phyloP scores from a whole-genome alignment of 1,140 invertebrate species.

The Camponotus vicinus region DNA sequence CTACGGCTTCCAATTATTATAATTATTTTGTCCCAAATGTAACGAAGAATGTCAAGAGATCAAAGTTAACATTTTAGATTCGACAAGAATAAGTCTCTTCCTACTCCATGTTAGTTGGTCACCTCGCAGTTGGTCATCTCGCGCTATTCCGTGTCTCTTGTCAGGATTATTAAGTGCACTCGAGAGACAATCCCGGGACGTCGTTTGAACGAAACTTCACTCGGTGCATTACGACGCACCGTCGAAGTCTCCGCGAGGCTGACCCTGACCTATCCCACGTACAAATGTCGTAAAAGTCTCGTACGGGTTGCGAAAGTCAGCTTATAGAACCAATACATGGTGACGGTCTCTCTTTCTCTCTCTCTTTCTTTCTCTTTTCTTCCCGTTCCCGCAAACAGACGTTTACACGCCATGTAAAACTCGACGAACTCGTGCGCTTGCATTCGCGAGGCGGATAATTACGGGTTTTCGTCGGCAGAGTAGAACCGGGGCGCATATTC shows the following conservation, averaged over 20 bases:
- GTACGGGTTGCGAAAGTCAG: constrained; percentile 43
- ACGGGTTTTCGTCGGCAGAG: constrained; percentile 5
- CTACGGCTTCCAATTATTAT: background rate
- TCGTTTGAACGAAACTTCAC: background rate
- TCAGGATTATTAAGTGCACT: constrained; percentile 45
- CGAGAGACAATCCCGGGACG: constrained; percentile 14
- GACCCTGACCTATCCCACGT: constrained; percentile 73
- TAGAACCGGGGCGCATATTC: constrained; percentile 3
- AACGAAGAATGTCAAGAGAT: background rate
- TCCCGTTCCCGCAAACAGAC: background rate
- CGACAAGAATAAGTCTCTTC: background rate
- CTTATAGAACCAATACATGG: constrained; percentile 46
- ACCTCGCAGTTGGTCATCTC: background rate
- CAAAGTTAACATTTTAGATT: background rate
- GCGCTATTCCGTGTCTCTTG: constrained; percentile 21
- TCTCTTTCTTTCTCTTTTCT: constrained; percentile 34
- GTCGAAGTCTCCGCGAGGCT: constrained; percentile 37
- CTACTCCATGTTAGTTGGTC: background rate
- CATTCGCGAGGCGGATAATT: constrained; percentile 33
- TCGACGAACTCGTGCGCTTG: constrained; percentile 21
- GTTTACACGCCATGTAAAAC: constrained; percentile 18
- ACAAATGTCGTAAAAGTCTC: constrained; percentile 69
- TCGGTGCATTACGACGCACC: constrained; percentile 43
- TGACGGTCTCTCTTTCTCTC: constrained; percentile 12
- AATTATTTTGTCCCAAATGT: background rate